Evolutionary conservation across 2,113 vertebrate species (phyloP).

Genomic region (Proteles cristata): DNA sequence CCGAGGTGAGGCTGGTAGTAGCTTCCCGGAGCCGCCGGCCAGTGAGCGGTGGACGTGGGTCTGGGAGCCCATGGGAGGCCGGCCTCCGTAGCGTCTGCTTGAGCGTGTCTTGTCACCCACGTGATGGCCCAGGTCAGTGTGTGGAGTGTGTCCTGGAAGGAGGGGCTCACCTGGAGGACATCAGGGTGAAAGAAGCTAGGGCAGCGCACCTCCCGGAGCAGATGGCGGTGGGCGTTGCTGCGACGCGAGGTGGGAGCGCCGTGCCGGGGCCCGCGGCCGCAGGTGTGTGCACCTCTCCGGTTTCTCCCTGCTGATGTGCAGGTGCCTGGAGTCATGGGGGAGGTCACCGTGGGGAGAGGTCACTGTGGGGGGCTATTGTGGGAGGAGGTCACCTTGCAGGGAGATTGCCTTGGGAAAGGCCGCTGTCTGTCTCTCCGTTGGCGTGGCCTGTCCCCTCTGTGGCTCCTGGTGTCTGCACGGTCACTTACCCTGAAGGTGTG

Average conservation of each 20-base stretch:
- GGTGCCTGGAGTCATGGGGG: too few relatives aligned
- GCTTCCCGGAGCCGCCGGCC: neutral
- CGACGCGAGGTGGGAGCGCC: neutral
- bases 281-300: neutral
- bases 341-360: too few relatives aligned
- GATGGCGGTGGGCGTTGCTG: rapidly evolving
- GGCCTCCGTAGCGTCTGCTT: neutral
- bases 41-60: rapidly evolving
- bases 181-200: neutral
- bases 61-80: neutral
- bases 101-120: neutral
- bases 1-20: neutral
- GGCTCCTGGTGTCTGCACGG: neutral
- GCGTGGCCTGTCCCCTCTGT: neutral
- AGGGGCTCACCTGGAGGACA: neutral
- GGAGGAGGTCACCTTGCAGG: neutral
- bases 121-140: neutral
- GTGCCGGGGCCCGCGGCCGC: neutral
- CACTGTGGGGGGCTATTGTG: neutral
- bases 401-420: neutral
- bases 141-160: neutral
- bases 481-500: neutral
- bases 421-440: neutral
- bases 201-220: neutral
- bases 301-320: neutral